phyloP scores from a whole-genome alignment of 2,113 vertebrate genomes.

The Ptilorrhoa leucosticta region DNA sequence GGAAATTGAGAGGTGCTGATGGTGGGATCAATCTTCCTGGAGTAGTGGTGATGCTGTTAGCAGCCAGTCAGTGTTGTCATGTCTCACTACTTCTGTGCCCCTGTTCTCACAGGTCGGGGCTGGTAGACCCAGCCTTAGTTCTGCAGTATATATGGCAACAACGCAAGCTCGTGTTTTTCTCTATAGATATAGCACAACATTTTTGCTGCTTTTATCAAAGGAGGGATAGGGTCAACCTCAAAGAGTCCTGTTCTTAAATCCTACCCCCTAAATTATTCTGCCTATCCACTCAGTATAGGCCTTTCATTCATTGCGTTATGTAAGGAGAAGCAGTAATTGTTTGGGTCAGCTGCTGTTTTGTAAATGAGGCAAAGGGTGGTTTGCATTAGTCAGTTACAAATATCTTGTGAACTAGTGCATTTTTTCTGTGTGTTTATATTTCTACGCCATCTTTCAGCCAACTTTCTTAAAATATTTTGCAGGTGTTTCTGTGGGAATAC shows the following conservation, averaged over 20 bases:
- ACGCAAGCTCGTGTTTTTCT: neutral
- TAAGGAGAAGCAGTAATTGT: neutral
- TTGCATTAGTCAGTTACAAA: neutral
- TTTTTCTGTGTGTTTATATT: neutral
- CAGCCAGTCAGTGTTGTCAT: neutral
- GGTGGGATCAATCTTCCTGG: neutral
- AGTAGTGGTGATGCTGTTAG: neutral
- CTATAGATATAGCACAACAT: neutral
- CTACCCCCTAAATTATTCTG: neutral
- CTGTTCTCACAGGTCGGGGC: neutral
- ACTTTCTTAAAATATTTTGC: neutral
- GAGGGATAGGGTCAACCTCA: neutral
- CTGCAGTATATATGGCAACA: neutral
- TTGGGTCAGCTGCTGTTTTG: neutral
- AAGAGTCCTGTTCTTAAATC: neutral
- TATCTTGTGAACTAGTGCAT: neutral
- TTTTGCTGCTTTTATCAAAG: neutral
- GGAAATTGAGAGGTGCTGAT: neutral
- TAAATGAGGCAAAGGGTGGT: neutral
- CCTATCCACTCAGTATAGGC: neutral
- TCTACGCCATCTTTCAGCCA: neutral
- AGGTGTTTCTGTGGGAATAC: neutral
- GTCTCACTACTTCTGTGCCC: neutral
- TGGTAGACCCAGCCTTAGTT: neutral
- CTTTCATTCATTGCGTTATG: neutral